Evolutionary conservation across 2,888 invertebrate species (phyloP).

Genomic region (Acanthococcus lagerstroemiae): DNA sequence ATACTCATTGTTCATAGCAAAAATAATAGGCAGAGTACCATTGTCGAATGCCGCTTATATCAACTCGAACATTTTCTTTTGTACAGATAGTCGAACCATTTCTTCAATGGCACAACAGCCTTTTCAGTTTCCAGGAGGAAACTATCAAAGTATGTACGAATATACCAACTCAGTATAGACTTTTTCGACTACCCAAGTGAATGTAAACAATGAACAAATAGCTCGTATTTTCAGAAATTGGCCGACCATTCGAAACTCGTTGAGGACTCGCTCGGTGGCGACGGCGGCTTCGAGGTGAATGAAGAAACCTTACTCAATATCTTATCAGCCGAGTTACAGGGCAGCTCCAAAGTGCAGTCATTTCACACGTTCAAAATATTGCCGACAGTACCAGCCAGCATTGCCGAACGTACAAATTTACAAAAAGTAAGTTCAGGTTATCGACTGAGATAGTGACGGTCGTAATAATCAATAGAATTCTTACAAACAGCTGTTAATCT

Average conservation of each 20-base stretch:
- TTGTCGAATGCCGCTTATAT: too few species aligned
- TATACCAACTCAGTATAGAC: neutral
- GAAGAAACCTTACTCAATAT: slow-evolving; percentile 18
- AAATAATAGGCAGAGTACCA: too few species aligned
- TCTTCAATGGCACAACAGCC: slow-evolving; percentile 1
- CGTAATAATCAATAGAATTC: too few species aligned
- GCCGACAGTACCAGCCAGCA: slow-evolving; percentile 11
- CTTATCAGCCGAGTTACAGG: slow-evolving; percentile 12
- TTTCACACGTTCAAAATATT: slow-evolving; percentile 6
- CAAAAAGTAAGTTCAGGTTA: slow-evolving; percentile 1
- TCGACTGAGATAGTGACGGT: neutral
- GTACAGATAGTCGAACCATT: slow-evolving; percentile 13
- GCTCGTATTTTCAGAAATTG: neutral
- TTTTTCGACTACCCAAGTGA: neutral
- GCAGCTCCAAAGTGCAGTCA: slow-evolving; percentile 12
- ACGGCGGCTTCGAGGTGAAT: slow-evolving; percentile 20
- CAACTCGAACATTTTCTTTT: neutral
- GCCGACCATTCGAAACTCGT: neutral
- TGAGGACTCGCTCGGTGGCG: neutral
- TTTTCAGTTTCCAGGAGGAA: neutral
- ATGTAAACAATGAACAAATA: neutral
- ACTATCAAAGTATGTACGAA: neutral
- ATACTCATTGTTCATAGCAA: too few species aligned
- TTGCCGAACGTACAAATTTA: slow-evolving; percentile 9
- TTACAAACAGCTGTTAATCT: too few species aligned